phyloP scores from a whole-genome alignment of 2,797 vertebrate genomes.

The Rhodeus uyekii region DNA sequence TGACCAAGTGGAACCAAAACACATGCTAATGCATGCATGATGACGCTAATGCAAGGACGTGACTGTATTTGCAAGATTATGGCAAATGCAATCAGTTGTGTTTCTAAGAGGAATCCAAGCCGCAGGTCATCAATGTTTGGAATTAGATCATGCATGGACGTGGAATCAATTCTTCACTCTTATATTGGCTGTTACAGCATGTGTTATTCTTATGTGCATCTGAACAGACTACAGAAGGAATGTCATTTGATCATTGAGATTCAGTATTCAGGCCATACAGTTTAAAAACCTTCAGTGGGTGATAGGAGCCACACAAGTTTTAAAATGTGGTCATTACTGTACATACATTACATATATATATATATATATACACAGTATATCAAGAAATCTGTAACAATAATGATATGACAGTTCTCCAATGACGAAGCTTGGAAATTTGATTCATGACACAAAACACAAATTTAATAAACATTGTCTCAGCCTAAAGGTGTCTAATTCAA shows the following conservation, averaged over 20 bases:
- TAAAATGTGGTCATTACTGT: neutral
- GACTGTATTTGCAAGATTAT: neutral
- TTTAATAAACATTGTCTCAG: constrained; percentile 21
- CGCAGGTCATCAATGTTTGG: neutral
- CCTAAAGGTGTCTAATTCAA: neutral
- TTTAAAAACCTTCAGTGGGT: neutral
- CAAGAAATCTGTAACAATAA: neutral
- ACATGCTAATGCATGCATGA: constrained; percentile 7
- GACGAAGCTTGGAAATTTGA: neutral
- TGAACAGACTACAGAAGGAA: constrained; percentile 29
- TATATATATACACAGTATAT: no score
- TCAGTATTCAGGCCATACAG: neutral
- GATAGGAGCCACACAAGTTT: neutral
- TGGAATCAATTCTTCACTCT: neutral
- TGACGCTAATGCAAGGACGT: neutral
- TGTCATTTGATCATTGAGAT: constrained; percentile 27
- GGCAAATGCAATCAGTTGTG: neutral
- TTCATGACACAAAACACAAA: constrained; percentile 1
- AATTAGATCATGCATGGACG: neutral
- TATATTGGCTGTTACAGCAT: neutral
- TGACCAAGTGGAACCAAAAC: constrained; percentile 5
- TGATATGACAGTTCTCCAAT: neutral
- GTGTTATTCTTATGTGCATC: neutral
- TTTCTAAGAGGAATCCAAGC: neutral
- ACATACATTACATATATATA: no score